phyloP scores from a whole-genome alignment of 2,113 vertebrate genomes.

The Dicrurus megarhynchus region DNA sequence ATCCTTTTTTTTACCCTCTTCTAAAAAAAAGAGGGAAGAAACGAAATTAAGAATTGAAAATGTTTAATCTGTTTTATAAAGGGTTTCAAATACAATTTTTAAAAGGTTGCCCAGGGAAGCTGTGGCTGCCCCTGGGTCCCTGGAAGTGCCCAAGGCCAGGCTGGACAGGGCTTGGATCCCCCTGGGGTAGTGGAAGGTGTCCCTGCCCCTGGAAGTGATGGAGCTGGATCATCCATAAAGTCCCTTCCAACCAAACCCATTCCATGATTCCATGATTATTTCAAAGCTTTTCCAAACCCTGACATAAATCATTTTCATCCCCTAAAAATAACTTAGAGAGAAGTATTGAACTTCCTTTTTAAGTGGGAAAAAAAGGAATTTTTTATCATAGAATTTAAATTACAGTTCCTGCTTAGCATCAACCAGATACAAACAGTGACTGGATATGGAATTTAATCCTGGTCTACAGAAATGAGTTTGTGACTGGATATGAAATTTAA shows the following conservation, averaged over 20 bases:
- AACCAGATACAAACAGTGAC: not conserved
- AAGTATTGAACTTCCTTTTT: not conserved
- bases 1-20: rapidly evolving
- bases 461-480: not conserved
- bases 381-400: not conserved
- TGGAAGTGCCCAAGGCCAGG: not conserved
- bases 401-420: not conserved
- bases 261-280: not conserved
- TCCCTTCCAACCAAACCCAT: not conserved
- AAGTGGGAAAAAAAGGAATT: not conserved
- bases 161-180: rapidly evolving
- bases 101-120: not conserved
- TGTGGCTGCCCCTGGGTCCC: not conserved
- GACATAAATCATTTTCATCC: not conserved
- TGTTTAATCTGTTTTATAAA: not conserved
- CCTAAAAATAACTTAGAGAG: not conserved
- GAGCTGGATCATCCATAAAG: not conserved
- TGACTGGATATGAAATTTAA: not conserved
- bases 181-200: not conserved
- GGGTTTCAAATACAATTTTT: not conserved
- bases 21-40: not conserved
- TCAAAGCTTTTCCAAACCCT: not conserved
- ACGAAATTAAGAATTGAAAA: not conserved
- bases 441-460: not conserved
- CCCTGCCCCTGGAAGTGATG: not conserved